Evolutionary conservation across 2,888 invertebrate species (phyloP).

Genomic region (Xestia rhomboidea): DNA sequence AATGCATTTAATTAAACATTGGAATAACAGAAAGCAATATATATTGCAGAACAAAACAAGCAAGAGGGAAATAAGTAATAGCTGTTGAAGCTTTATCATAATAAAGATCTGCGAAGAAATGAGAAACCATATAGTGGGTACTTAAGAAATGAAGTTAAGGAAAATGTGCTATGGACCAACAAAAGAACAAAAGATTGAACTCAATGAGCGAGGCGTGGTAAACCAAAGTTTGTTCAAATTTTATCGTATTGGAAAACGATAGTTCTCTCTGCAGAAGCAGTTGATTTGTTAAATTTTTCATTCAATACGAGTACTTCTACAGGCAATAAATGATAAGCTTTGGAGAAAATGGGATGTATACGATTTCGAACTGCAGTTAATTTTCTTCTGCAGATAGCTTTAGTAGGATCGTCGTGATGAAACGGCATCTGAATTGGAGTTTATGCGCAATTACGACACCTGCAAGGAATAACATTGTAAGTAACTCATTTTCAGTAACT

Average conservation of each 20-base stretch:
- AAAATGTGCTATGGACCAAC: constrained; percentile 66
- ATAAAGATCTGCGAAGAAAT: constrained; percentile 68
- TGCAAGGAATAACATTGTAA: too few species aligned
- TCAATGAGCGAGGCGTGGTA: constrained; percentile 75
- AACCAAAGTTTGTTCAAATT: constrained; percentile 73
- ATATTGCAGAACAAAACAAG: not conserved
- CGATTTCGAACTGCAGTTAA: not conserved
- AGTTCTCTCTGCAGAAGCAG: constrained; percentile 60
- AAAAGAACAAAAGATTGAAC: constrained; percentile 78
- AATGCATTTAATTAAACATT: constrained; percentile 7
- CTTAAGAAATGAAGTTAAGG: constrained; percentile 77
- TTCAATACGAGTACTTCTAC: constrained; percentile 44
- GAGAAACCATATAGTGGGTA: constrained; percentile 74
- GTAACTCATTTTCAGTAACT: too few species aligned
- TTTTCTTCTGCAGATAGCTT: constrained; percentile 1
- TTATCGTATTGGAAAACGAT: constrained; percentile 80
- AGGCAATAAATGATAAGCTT: constrained; percentile 46
- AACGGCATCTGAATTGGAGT: not conserved
- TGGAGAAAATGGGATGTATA: constrained; percentile 18
- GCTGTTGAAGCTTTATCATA: constrained; percentile 61
- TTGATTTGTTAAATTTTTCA: constrained; percentile 64
- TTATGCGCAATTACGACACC: too few species aligned
- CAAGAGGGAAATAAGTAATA: constrained; percentile 15
- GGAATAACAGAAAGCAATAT: not conserved
- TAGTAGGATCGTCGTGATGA: not conserved